Evolutionary conservation across 2,797 vertebrate species (phyloP).

Genomic region (Scyliorhinus canicula): DNA sequence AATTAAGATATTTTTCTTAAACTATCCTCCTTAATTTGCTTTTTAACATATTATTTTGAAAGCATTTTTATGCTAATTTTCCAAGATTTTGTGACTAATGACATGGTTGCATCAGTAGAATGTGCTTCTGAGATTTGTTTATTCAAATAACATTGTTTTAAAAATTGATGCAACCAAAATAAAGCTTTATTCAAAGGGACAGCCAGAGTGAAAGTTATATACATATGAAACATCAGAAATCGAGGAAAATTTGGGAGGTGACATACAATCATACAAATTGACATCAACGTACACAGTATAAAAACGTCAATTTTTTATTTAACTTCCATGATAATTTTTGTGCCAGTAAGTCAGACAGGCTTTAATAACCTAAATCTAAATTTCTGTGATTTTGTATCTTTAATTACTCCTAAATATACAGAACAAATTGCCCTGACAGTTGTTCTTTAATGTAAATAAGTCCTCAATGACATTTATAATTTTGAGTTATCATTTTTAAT

Average conservation of each 20-base stretch:
- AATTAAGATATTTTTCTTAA: conserved; percentile 6
- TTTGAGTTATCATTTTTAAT: background rate
- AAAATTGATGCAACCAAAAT: background rate
- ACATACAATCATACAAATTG: background rate
- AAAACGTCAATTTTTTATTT: background rate
- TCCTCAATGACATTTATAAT: background rate
- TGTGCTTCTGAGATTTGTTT: background rate
- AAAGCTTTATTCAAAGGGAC: background rate
- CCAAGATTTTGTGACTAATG: background rate
- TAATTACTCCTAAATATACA: conserved; percentile 5
- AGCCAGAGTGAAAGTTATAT: background rate
- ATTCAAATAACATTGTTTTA: background rate
- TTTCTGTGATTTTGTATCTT: background rate
- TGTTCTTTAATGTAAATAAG: background rate
- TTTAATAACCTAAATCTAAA: background rate
- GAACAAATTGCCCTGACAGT: background rate
- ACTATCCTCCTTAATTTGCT: background rate
- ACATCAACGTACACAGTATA: background rate
- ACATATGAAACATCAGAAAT: background rate
- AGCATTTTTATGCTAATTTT: background rate
- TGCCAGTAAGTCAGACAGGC: background rate
- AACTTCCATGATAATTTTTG: no score
- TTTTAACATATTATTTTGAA: conserved; percentile 23
- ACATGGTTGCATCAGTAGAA: background rate
- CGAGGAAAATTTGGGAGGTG: background rate